Percentiles rank a stretch among this genome's conserved stretches.
These are phyloP conservation scores for Eospalax fontanierii DNA, from an alignment of 2,797 vertebrate species.

Conservation along the genomic window DNA sequence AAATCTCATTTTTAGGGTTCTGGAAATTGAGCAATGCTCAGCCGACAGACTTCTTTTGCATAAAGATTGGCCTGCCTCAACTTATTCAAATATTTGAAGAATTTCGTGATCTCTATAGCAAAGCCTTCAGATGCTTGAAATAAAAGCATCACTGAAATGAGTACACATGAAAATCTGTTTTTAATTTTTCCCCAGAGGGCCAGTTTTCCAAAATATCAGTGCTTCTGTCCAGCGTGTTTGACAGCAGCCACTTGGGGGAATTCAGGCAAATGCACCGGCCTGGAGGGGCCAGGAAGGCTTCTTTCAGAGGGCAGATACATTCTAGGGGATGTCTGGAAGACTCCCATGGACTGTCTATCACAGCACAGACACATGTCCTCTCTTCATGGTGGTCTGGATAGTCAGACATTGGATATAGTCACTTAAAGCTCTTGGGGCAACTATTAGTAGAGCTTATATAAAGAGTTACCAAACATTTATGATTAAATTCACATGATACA, in stretches of 20 bases:
- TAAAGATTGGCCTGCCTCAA: background rate
- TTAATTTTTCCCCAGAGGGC: background rate
- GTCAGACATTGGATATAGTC: background rate
- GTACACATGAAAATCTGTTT: background rate
- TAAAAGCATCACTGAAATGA: background rate
- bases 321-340: background rate
- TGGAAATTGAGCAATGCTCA: background rate
- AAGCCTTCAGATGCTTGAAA: background rate
- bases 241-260: background rate
- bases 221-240: background rate
- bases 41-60: background rate
- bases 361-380: background rate
- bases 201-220: background rate
- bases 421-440: background rate
- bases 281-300: background rate
- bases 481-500: background rate
- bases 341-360: background rate
- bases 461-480: background rate
- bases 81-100: conserved; percentile 6
- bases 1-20: background rate
- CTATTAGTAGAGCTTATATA: background rate
- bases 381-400: background rate
- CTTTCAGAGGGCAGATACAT: background rate
- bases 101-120: background rate
- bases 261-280: no score